phyloP scores from a whole-genome alignment of 2,113 vertebrate genomes.

The Brachypodius melanocephalos region DNA sequence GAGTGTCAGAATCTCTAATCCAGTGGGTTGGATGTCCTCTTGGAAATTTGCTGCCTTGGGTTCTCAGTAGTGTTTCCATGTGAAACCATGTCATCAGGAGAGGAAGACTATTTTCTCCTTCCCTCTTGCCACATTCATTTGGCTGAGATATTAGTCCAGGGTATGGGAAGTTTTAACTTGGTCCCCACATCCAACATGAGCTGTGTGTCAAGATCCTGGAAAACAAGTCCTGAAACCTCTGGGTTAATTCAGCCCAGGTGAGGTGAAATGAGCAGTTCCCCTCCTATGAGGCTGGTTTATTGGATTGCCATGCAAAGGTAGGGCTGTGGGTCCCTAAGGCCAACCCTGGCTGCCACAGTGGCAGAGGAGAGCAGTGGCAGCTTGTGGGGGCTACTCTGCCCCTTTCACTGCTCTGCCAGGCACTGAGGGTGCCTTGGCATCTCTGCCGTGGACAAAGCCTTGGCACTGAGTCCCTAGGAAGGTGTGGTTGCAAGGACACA shows the following conservation, averaged over 20 bases:
- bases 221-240: background rate
- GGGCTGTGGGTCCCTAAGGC: background rate
- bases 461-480: background rate
- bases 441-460: background rate
- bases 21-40: background rate
- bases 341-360: background rate
- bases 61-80: background rate
- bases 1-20: background rate
- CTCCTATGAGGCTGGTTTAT: background rate
- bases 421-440: background rate
- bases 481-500: background rate
- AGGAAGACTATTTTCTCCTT: background rate
- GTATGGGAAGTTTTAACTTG: background rate
- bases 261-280: background rate
- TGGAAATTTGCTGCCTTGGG: background rate
- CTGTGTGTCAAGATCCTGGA: background rate
- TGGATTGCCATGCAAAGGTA: background rate
- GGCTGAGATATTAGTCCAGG: background rate
- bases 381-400: fast-evolving
- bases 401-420: background rate
- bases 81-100: background rate
- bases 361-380: background rate
- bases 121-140: background rate
- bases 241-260: background rate
- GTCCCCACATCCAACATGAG: background rate